Evolutionary conservation across 2,888 invertebrate genomes (phyloP), one percentile per base, ranked within the genome.

Genomic region (Drosophila leonis): DNA sequence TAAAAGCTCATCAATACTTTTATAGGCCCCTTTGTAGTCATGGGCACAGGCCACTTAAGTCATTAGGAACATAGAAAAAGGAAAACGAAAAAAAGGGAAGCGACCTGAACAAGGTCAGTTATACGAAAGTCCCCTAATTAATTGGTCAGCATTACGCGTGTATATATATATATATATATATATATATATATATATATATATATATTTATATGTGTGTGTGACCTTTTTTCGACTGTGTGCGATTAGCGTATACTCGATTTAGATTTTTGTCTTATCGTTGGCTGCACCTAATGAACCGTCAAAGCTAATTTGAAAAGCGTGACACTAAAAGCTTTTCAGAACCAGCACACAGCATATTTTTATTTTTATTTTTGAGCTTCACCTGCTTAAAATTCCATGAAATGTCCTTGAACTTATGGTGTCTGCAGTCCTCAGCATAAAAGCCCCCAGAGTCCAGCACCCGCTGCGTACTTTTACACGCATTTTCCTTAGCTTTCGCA

Each of bases 341-440:
- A 8, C 29, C 24, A 35, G 35, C n/a, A 24, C 29, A 12, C 20
- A 37, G 15, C 49, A 37, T 33, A 20, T 56, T 12, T 27, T 46
- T 29, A n/a, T 29, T 29, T 48, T 37, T 29, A 42, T 42, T 70
- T 69, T 69, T 24, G 13, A 56, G 29, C 15, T 35, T 10, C 8
- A 71, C 60, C 41, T 57, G 63, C 29, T 72, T 55, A 49, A 71
- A 68, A 72, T 61, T 81, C 42, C 62, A 54, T 29, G 37, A 18
- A 29, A 55, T 72, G 90, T 46, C 88, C 88, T 90, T 88, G 87
- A 90, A 88, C 88, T 81, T 87, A 65, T 49, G 35, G 13, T 57
- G 51, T 27, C 37, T 54, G 39, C 29, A 54, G 18, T 33, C 44
- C 44, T 65, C 61, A 52, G 54, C 76, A 79, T 66, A 68, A 70